These are phyloP conservation scores for Cenopis cana DNA, from an alignment of 2,888 invertebrate species.

Conservation along the genomic window DNA sequence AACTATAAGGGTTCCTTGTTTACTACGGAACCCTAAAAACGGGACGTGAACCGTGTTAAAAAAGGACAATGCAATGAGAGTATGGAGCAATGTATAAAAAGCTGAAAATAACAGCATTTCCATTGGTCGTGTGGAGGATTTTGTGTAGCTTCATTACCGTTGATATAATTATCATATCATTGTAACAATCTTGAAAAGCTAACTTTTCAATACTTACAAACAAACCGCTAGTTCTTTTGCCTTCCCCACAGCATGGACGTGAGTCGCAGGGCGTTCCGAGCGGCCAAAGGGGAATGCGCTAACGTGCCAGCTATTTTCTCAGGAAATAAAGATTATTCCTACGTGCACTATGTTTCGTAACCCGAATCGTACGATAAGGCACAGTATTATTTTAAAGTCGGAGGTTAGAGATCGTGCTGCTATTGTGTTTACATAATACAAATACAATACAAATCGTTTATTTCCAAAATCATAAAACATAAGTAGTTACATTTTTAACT, in stretches of 20 bases:
- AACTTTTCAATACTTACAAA: neutral
- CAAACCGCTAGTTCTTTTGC: slow-evolving; percentile 22
- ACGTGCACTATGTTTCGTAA: slow-evolving; percentile 9
- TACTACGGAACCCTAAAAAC: too few relatives aligned
- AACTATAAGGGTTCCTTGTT: too few relatives aligned
- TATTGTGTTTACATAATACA: neutral
- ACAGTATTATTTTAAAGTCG: neutral
- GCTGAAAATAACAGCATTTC: too few relatives aligned
- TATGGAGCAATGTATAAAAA: neutral
- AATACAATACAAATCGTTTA: too few relatives aligned
- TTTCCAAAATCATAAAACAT: too few relatives aligned
- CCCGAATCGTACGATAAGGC: neutral
- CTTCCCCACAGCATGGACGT: slow-evolving; percentile 21
- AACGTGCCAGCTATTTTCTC: slow-evolving; percentile 37
- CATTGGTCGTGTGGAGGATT: too few relatives aligned
- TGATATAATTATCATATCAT: too few relatives aligned
- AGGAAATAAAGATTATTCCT: slow-evolving; percentile 34
- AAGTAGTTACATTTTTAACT: too few relatives aligned
- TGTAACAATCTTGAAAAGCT: too few relatives aligned
- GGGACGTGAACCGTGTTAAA: slow-evolving; percentile 24
- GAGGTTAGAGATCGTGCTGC: neutral
- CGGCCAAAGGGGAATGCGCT: slow-evolving; percentile 33
- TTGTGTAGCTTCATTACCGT: too few relatives aligned
- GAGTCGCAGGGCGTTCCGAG: slow-evolving; percentile 9
- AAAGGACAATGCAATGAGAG: slow-evolving; percentile 36